Evolutionary conservation across 2,113 vertebrate genomes (phyloP).

Genomic region (Rhizomys pruinosus): DNA sequence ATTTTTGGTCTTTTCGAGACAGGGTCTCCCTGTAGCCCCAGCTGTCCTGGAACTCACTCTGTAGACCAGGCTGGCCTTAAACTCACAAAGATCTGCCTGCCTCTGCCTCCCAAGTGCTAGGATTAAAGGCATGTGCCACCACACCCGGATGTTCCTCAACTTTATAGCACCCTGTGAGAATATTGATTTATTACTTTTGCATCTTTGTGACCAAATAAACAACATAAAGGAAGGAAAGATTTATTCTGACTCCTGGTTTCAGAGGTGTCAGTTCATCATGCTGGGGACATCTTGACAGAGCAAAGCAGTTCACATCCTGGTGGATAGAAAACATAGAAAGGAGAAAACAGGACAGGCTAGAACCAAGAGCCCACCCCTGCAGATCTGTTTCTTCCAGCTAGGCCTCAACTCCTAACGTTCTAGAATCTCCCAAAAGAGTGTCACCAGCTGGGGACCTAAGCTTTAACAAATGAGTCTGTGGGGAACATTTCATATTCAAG

Average conservation of each 20-base stretch:
- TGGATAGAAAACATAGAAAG: background rate
- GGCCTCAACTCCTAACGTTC: background rate
- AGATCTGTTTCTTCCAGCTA: background rate
- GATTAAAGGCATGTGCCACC: too few relatives aligned
- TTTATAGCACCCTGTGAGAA: background rate
- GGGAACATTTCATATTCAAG: background rate
- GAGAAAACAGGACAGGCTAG: background rate
- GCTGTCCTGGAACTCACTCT: too few relatives aligned
- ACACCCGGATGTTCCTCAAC: constrained; percentile 38
- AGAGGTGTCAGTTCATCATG: background rate
- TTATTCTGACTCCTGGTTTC: background rate
- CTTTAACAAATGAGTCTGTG: background rate
- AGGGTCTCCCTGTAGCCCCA: too few relatives aligned
- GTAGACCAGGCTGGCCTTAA: too few relatives aligned
- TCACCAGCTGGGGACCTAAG: background rate
- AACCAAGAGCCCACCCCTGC: background rate
- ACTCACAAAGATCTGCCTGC: too few relatives aligned
- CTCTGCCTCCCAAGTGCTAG: too few relatives aligned
- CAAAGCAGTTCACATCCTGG: background rate
- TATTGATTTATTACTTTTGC: background rate
- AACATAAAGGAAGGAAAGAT: background rate
- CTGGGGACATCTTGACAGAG: background rate
- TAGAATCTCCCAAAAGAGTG: background rate
- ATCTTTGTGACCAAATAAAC: background rate
- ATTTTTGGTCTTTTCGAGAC: too few relatives aligned